These are phyloP conservation scores for Dascillus cervinus DNA, from an alignment of 2,888 invertebrate species.

Conservation along the genomic window DNA sequence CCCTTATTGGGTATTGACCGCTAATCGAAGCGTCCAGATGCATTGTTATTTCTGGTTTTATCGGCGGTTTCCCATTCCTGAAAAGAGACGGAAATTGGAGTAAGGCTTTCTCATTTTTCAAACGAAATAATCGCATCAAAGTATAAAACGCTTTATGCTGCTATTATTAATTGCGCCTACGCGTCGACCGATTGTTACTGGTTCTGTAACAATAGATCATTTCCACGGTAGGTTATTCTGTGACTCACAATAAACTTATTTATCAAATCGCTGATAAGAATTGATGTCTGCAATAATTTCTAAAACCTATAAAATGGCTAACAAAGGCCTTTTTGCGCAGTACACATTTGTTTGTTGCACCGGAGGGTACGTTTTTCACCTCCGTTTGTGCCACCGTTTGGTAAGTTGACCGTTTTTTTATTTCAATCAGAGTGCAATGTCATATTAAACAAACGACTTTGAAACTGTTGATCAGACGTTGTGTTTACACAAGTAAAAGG, in stretches of 20 bases:
- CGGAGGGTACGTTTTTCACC: conserved; percentile 11
- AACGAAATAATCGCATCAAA: not conserved
- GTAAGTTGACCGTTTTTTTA: too few relatives aligned
- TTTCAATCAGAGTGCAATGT: too few relatives aligned
- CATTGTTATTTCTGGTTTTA: too few relatives aligned
- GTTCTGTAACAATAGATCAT: conserved; percentile 21
- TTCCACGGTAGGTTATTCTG: conserved; percentile 21
- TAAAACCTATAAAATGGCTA: conserved; percentile 21
- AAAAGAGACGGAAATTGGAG: too few relatives aligned
- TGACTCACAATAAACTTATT: conserved; percentile 23
- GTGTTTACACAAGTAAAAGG: too few relatives aligned
- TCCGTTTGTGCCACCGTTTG: too few relatives aligned
- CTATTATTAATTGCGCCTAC: conserved; percentile 20
- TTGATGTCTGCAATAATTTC: conserved; percentile 19
- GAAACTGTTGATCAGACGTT: too few relatives aligned
- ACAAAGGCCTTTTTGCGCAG: conserved; percentile 17
- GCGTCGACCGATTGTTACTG: conserved; percentile 18
- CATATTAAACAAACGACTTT: too few relatives aligned
- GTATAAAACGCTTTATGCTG: conserved; percentile 14
- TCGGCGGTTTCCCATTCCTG: too few relatives aligned
- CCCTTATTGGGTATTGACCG: too few relatives aligned
- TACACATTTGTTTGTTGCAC: conserved; percentile 14
- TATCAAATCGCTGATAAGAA: conserved; percentile 23
- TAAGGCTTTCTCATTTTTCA: too few relatives aligned
- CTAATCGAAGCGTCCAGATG: too few relatives aligned